Percentiles rank a stretch among this genome's conserved stretches.
phyloP scores from a whole-genome alignment of 1,140 invertebrate genomes.

The Trigoniulus corallinus region DNA sequence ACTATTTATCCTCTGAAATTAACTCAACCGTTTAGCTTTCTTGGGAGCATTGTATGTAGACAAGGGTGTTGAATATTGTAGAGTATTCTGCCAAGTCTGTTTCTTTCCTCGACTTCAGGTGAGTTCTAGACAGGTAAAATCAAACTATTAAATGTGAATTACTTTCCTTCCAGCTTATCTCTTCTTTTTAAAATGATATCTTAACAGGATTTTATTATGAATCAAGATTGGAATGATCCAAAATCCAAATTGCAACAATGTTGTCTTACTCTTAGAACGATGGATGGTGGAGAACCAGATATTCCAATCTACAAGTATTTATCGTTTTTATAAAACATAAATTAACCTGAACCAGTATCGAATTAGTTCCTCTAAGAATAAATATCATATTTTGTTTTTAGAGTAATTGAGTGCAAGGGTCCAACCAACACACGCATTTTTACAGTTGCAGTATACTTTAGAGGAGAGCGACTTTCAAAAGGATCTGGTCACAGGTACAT shows the following conservation, averaged over 20 bases:
- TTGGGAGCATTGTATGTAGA: slow-evolving; percentile 93
- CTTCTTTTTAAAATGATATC: too few relatives aligned
- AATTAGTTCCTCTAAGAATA: too few relatives aligned
- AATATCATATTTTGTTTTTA: slow-evolving; percentile 34
- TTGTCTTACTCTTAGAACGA: slow-evolving; percentile 86
- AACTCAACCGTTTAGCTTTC: slow-evolving; percentile 59
- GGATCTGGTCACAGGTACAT: slow-evolving; percentile 58
- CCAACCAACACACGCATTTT: slow-evolving; percentile 92
- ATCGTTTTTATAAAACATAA: neutral
- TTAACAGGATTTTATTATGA: slow-evolving; percentile 93
- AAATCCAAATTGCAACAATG: slow-evolving; percentile 99
- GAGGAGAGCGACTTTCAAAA: slow-evolving; percentile 68
- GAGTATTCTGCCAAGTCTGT: slow-evolving; percentile 84
- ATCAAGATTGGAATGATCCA: slow-evolving; percentile 99
- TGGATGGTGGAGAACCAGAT: slow-evolving; percentile 87
- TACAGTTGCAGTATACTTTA: slow-evolving; percentile 93
- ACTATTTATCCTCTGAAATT: too few relatives aligned
- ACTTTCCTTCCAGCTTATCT: slow-evolving; percentile 2
- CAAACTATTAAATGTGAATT: neutral
- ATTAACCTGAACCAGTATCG: neutral
- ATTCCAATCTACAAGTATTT: slow-evolving; percentile 93
- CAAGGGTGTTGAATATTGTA: slow-evolving; percentile 76
- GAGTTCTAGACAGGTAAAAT: slow-evolving; percentile 7
- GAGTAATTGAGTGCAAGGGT: slow-evolving; percentile 85
- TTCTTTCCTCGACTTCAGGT: slow-evolving; percentile 65